These are phyloP conservation scores for Rhincodon typus DNA, from an alignment of 2,797 vertebrate species.

Conservation along the genomic window DNA sequence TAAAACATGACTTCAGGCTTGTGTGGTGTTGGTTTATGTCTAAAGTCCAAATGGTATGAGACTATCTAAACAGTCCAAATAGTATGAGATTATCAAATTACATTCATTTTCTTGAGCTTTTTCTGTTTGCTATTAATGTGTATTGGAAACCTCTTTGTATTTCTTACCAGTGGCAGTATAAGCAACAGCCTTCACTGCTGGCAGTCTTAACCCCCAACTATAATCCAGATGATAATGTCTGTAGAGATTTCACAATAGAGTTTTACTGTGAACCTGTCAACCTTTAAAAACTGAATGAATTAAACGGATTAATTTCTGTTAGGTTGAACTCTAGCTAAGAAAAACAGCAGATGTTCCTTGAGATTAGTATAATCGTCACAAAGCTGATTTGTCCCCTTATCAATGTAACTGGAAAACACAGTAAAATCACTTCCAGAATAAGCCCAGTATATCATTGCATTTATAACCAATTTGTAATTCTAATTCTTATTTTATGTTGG, in stretches of 20 bases:
- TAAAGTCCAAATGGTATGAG: not conserved
- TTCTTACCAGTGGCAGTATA: not conserved
- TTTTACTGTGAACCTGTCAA: conserved; percentile 1
- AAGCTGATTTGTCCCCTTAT: not conserved
- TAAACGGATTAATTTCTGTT: conserved; percentile 8
- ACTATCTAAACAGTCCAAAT: not conserved
- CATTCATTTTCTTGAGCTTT: too few species aligned
- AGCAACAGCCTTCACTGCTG: not conserved
- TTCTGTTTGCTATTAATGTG: not conserved
- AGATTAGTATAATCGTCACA: not conserved
- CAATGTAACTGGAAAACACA: not conserved
- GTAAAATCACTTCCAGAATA: not conserved
- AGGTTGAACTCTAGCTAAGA: conserved; percentile 14
- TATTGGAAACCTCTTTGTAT: not conserved
- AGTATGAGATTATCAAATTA: not conserved
- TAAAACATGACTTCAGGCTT: not conserved
- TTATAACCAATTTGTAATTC: not conserved
- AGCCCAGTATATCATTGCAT: not conserved
- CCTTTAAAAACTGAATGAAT: not conserved
- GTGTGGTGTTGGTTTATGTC: not conserved
- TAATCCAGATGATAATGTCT: not conserved
- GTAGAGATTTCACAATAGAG: not conserved
- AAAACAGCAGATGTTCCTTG: conserved; percentile 20
- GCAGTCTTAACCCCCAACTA: not conserved
- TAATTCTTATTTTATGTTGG: too few species aligned